Conservation (phyloP, 1,140 invertebrate species). For the Cyrtorhinus lividipennis region DNA sequence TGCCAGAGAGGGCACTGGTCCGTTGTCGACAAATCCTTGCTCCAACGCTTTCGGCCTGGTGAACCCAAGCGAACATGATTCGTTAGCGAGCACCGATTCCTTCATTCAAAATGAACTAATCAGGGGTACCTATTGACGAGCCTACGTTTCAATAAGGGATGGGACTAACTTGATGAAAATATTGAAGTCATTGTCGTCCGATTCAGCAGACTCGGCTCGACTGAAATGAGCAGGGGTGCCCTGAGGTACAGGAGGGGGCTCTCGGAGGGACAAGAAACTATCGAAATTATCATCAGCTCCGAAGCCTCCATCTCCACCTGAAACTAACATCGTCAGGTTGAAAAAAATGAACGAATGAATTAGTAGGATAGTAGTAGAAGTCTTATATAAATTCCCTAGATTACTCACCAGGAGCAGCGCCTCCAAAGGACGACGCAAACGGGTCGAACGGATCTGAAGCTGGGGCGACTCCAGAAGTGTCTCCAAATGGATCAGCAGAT, state of each 20-base stretch:
- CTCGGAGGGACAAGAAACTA: constrained; percentile 63
- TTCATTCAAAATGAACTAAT: background rate
- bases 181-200: constrained; percentile 58
- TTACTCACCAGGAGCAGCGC: background rate
- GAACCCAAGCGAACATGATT: background rate
- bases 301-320: no score
- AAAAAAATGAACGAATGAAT: no score
- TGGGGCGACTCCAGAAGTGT: constrained; percentile 16
- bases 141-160: no score
- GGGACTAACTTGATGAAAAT: constrained; percentile 64
- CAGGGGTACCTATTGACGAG: background rate
- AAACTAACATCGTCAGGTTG: no score
- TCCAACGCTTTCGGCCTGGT: constrained; percentile 21
- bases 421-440: constrained; percentile 26
- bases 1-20: constrained; percentile 13
- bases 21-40: background rate
- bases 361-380: no score
- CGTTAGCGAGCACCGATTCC: no score
- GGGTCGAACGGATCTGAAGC: constrained; percentile 29
- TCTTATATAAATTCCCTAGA: no score
- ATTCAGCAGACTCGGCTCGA: constrained; percentile 54
- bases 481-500: constrained; percentile 36
- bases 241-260: constrained; percentile 44
- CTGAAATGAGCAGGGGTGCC: constrained; percentile 37
- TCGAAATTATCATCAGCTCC: constrained; percentile 61